Percentiles rank a stretch among this genome's conserved stretches.
Evolutionary conservation across 2,797 vertebrate species (phyloP).

Genomic region (Eulemur albifrons): DNA sequence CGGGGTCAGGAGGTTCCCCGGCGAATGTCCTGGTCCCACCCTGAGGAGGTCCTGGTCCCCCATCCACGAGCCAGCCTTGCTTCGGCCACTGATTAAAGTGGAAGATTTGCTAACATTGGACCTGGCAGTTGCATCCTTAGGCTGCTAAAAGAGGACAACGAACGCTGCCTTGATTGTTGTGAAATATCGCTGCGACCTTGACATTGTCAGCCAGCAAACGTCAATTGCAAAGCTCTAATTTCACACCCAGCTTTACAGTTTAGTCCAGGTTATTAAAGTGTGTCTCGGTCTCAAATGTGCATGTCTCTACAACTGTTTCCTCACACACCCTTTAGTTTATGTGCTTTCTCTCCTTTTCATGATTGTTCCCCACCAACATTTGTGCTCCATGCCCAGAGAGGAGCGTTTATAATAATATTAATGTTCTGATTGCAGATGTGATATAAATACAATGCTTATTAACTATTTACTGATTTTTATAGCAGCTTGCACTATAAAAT

Average conservation of each 20-base stretch:
- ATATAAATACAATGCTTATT: background rate
- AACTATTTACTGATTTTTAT: background rate
- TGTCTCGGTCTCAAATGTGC: background rate
- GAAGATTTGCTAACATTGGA: constrained; percentile 83
- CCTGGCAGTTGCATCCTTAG: background rate
- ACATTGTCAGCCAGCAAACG: background rate
- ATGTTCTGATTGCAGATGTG: background rate
- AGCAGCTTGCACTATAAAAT: background rate
- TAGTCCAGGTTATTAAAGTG: background rate
- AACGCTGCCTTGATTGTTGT: background rate
- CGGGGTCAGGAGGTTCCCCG: background rate
- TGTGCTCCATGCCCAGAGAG: background rate
- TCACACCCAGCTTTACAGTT: background rate
- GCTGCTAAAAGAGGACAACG: constrained; percentile 84
- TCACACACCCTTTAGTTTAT: background rate
- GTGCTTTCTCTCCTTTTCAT: background rate
- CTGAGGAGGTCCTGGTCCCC: constrained; percentile 81
- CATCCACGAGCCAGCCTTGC: constrained; percentile 82
- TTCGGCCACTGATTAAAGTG: constrained; percentile 86
- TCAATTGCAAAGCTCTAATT: background rate
- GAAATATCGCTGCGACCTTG: background rate
- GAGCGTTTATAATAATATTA: background rate
- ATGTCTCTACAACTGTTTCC: background rate
- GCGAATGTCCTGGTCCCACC: constrained; percentile 77
- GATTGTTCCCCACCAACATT: background rate